Evolutionary conservation across 2,797 vertebrate genomes (phyloP).

Genomic region (Falco biarmicus): DNA sequence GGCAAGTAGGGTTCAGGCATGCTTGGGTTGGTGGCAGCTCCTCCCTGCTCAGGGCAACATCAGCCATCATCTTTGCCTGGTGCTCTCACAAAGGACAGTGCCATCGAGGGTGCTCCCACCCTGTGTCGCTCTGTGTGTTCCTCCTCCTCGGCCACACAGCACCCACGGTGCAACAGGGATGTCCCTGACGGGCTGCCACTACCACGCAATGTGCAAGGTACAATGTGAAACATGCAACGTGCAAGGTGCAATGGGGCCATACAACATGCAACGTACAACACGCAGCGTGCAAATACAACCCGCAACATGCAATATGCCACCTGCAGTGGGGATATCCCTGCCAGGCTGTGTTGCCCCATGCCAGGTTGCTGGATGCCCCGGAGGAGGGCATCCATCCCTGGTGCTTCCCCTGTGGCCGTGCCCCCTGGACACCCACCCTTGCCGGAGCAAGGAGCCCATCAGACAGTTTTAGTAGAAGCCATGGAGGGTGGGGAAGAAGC

Average conservation of each 20-base stretch:
- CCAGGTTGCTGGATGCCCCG: background rate
- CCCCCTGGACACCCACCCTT: background rate
- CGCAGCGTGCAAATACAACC: no score
- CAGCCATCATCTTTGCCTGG: background rate
- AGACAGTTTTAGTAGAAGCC: background rate
- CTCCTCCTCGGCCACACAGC: accelerated
- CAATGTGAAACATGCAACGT: background rate
- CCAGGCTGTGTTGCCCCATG: background rate
- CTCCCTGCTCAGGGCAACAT: background rate
- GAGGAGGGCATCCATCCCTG: background rate
- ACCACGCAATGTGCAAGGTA: background rate
- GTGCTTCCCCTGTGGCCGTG: accelerated
- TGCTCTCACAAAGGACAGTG: background rate
- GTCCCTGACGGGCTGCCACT: background rate
- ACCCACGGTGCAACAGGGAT: accelerated
- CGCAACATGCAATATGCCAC: background rate
- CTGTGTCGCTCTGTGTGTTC: background rate
- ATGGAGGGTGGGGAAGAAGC: background rate
- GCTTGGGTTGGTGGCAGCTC: background rate
- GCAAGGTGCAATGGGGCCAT: no score
- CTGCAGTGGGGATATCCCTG: accelerated
- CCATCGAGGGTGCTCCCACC: background rate
- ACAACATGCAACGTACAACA: no score
- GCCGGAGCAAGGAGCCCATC: accelerated
- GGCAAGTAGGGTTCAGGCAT: background rate